Conservation (phyloP, 2,113 vertebrate species). For the cat (Felis catus) region F.catus_Fca126_mat1.0 CM031423.1:58413501-58414000, state of each 20-base stretch:
- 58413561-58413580: not conserved
- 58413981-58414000: not conserved
- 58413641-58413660: not conserved
- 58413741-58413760: too few relatives aligned
- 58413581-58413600: not conserved
- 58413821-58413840: not conserved
- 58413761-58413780: not conserved
- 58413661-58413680: not conserved
- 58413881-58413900: not conserved
- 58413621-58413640: not conserved
- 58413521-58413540: not conserved
- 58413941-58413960: not conserved
- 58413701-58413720: not conserved
- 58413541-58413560: not conserved
- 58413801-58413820: not conserved
- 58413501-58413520: not conserved
- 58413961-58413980: not conserved
- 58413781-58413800: not conserved
- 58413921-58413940: not conserved
- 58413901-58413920: not conserved
- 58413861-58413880: fast-evolving
- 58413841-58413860: not conserved
- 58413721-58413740: not conserved
- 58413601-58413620: not conserved
- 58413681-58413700: not conserved